Evolutionary conservation across 2,113 vertebrate species (phyloP), one percentile per base, ranked within the genome.

Genomic region (Urocitellus parryii): DNA sequence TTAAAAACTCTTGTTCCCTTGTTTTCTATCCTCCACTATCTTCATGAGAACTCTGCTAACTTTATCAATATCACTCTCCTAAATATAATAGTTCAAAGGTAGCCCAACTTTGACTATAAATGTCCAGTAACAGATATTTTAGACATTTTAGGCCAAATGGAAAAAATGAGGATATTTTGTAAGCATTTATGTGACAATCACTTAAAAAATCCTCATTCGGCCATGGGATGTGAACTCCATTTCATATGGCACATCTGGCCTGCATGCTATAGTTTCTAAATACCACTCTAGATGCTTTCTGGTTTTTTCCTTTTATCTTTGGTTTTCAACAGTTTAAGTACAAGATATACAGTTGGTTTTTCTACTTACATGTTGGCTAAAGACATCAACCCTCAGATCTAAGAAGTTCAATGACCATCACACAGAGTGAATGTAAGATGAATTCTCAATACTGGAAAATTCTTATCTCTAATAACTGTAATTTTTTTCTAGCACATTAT

Each of bases 81-180:
- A 51, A 92, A 77, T 24, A 95, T 25, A n/a, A 83, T 88, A 65
- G 34, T 63, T 68, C 1, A 77, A 7, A 0, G 1, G 11, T 76
- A 89, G 29, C 29, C 32, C 73, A 39, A 74, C 2, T 63, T 70
- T 87, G 53, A 76, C 7, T 88, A 18, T 42, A 83, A 77, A 29
- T 87, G n/a, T 8, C 37, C 73, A 0, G 76, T n/a, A 51, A 53
- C 34, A 91, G 70, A 88, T 91, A 93, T 67, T 72, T 94, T 91
- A 79, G 13, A 1, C 8, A 45, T 87, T 56, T 63, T 25, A n/a
- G 22, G 2, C 1, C 4, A 79, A 51, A 4, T n/a, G 7, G 32
- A 17, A 58, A 37, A 53, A 42, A 37, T 45, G 1, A 65, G n/a
- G 1, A 58, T 48, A 68, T 86, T 73, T 74, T 24, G 12, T 73